Conservation (phyloP, 1,140 invertebrate genomes). For the Pectinophora gossypiella region DNA sequence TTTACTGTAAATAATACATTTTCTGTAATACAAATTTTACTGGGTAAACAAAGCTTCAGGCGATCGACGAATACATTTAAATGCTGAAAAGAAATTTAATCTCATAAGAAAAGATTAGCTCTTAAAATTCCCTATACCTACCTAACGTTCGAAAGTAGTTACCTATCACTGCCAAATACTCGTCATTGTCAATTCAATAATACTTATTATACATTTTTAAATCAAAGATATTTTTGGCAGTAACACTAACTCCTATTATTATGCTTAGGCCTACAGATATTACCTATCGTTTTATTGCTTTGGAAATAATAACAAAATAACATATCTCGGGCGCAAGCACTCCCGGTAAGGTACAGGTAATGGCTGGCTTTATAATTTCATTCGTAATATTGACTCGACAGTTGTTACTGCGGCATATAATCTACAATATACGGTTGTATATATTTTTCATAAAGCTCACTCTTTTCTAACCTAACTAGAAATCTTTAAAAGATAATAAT, state of each 20-base stretch:
- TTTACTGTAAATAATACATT: too few relatives aligned
- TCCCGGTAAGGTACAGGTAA: slow-evolving; percentile 52
- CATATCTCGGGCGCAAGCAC: slow-evolving; percentile 30
- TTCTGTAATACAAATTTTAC: background rate
- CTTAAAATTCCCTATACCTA: background rate
- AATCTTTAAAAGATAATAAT: slow-evolving; percentile 69
- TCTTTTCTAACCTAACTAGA: slow-evolving; percentile 66
- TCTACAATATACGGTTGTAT: slow-evolving; percentile 37
- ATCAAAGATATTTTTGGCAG: slow-evolving; percentile 55
- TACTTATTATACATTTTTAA: slow-evolving; percentile 24
- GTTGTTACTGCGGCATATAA: slow-evolving; percentile 39
- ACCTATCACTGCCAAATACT: slow-evolving; percentile 50
- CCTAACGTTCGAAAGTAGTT: slow-evolving; percentile 14
- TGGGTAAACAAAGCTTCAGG: background rate
- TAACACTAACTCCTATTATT: slow-evolving; percentile 55
- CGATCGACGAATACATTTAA: slow-evolving; percentile 25
- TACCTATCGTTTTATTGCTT: slow-evolving; percentile 57
- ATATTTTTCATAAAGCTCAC: slow-evolving; percentile 64
- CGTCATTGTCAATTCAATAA: slow-evolving; percentile 26
- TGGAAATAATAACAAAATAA: slow-evolving; percentile 65
- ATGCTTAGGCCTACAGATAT: slow-evolving; percentile 53
- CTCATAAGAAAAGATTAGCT: slow-evolving; percentile 28
- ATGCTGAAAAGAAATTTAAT: slow-evolving; percentile 63
- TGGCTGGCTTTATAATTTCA: slow-evolving; percentile 46
- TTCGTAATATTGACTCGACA: slow-evolving; percentile 45